Base-by-base conservation (phyloP, 2,113 vertebrate species). In the Cryptotis parvus region DNA sequence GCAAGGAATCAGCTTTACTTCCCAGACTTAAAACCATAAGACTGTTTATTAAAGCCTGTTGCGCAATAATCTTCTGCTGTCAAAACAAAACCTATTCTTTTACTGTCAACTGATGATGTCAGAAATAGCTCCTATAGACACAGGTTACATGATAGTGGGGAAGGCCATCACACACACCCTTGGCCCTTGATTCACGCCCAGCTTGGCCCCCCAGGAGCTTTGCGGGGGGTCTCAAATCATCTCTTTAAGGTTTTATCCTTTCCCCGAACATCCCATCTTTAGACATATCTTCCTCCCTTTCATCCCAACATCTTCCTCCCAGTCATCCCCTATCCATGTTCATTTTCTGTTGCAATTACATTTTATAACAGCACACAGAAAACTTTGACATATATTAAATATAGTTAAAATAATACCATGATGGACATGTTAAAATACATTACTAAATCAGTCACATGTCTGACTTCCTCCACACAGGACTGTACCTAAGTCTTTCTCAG, bases 1-100 rank as follows among this genome's bases (percentile, higher is more conserved):
- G 18, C 1, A 0, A 76, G 63, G 41, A 70, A 69, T 43, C 27
- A 7, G 55, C 81, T 70, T 31, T 79, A 87, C 92, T 52, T 79
- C 82, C 52, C 52, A 84, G 85, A 69, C 49, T 29, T 2, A 63
- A 74, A 90, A 24, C 61, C 33, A 27, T 22, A 88, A 20, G 41
- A 81, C 29, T 66, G 61, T 72, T 81, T 75, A 87, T 35, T 29
- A 95, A 94, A 49, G 45, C 52, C 29, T 37, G 12, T 41, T 35
- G 33, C 1, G 27, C 16, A n/a, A 29, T 85, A 88, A 91, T 91
- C 84, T 78, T 66, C 75, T 77, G 26, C 58, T 93, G 79, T 86
- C 89, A 82, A 87, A 92, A 94, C 69, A 86, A 94, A 86, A 75
- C 9, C 20, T 55, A 31, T 45, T 66, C 68, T 27, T 89, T 33